Conservation (phyloP, 2,888 invertebrate species). For the Lydus trimaculatus region DNA sequence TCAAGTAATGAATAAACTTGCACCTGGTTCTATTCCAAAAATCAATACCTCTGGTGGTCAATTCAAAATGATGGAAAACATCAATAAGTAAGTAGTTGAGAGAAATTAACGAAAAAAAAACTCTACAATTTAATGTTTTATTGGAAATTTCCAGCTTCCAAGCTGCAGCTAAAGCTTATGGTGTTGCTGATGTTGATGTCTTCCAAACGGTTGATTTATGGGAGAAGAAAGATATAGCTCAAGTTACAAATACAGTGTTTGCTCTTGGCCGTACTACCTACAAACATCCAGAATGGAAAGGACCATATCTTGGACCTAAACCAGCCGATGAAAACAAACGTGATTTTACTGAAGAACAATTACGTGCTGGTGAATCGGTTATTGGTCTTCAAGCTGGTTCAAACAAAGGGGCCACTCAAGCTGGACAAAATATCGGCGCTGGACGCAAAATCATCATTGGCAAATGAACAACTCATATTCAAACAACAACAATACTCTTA, state of each 20-base stretch:
- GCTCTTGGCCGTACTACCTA: conserved; percentile 74
- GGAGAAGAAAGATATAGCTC: conserved; percentile 91
- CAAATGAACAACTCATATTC: conserved; percentile 66
- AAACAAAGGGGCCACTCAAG: conserved; percentile 95
- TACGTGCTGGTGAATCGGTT: conserved; percentile 86
- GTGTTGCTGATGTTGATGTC: conserved; percentile 88
- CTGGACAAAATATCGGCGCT: conserved; percentile 90
- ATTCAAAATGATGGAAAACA: conserved; percentile 99
- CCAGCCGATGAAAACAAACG: conserved; percentile 94
- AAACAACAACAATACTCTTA: too few relatives aligned
- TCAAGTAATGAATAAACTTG: conserved; percentile 91
- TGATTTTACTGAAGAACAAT: conserved; percentile 90
- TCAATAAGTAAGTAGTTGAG: conserved; percentile 78
- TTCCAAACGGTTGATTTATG: conserved; percentile 98
- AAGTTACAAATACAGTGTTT: conserved; percentile 84
- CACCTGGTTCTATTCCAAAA: conserved; percentile 87
- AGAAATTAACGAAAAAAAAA: background rate
- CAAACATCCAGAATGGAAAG: conserved; percentile 60
- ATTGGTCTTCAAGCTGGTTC: conserved; percentile 95
- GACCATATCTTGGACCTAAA: conserved; percentile 93
- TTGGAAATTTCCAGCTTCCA: conserved; percentile 72
- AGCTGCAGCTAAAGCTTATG: conserved; percentile 84
- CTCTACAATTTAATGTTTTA: background rate
- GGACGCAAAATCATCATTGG: conserved; percentile 89
- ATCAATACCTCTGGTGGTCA: conserved; percentile 95